Conservation (phyloP, 2,888 invertebrate genomes). For the Pachydiplax longipennis region DNA sequence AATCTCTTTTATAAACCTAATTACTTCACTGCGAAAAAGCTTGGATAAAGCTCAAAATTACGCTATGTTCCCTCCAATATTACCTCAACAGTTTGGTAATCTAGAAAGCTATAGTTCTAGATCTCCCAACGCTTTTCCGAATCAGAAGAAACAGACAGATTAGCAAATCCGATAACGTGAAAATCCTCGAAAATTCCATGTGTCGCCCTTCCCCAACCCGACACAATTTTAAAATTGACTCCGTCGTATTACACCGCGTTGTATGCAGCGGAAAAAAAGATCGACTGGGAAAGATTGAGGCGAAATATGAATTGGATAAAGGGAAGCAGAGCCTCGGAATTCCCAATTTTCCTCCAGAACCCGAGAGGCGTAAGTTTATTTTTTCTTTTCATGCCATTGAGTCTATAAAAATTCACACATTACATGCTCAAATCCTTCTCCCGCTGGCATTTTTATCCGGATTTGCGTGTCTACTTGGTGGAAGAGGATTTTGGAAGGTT, state of each 20-base stretch:
- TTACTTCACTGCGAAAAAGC: background rate
- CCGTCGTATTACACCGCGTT: too few relatives aligned
- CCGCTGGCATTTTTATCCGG: slow-evolving; percentile 19
- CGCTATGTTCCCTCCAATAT: too few relatives aligned
- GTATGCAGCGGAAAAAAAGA: too few relatives aligned
- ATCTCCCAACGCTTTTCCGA: too few relatives aligned
- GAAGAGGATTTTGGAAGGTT: slow-evolving; percentile 1
- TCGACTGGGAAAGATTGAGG: background rate
- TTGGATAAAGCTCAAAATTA: background rate
- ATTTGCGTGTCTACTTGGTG: background rate
- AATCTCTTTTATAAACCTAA: background rate
- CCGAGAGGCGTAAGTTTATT: background rate
- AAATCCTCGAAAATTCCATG: too few relatives aligned
- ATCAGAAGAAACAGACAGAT: too few relatives aligned
- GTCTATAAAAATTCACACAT: slow-evolving; percentile 18
- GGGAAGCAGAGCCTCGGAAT: background rate
- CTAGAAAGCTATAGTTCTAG: too few relatives aligned
- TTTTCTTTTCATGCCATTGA: slow-evolving; percentile 2
- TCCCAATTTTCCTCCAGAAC: background rate
- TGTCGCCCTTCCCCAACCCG: too few relatives aligned
- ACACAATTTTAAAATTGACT: too few relatives aligned
- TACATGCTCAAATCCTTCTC: background rate
- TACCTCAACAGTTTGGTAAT: too few relatives aligned
- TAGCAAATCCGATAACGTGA: too few relatives aligned
- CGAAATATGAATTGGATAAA: background rate